Conservation (phyloP, 2,888 invertebrate species). For the Acronicta leporina region DNA sequence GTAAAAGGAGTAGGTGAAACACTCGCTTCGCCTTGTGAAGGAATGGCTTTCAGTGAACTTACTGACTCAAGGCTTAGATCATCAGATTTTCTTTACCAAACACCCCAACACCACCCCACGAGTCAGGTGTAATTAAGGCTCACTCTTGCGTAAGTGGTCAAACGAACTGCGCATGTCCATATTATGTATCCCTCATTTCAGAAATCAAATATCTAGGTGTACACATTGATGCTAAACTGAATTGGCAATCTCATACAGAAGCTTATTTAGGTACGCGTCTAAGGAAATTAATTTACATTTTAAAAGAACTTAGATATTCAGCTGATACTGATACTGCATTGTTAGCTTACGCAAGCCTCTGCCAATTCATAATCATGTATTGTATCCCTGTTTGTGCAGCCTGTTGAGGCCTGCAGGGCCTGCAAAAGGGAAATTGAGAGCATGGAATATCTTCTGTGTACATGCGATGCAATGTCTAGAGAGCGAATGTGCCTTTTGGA, state of each 20-base stretch:
- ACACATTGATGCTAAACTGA: background rate
- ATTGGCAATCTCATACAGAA: background rate
- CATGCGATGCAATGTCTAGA: too few species aligned
- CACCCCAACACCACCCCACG: background rate
- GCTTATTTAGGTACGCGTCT: background rate
- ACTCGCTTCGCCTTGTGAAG: background rate
- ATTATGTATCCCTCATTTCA: background rate
- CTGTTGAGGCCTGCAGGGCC: too few species aligned
- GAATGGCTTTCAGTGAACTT: background rate
- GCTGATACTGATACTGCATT: background rate
- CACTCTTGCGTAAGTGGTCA: background rate
- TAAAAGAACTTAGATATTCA: background rate
- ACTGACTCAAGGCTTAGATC: background rate
- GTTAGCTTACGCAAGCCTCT: background rate
- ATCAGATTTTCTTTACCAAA: background rate
- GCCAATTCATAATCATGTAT: background rate
- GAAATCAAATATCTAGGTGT: background rate
- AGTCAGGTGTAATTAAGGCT: background rate
- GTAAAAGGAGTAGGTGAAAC: background rate
- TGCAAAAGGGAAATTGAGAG: too few species aligned
- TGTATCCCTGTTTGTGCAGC: background rate
- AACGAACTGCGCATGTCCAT: background rate
- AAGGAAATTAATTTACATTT: constrained; percentile 1
- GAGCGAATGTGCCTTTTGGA: too few species aligned
- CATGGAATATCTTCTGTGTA: too few species aligned